A percentile compares a stretch with the other conserved stretches of the same genome.
phyloP scores from a whole-genome alignment of 1,140 invertebrate species.

The Proctacanthus coquilletti region DNA sequence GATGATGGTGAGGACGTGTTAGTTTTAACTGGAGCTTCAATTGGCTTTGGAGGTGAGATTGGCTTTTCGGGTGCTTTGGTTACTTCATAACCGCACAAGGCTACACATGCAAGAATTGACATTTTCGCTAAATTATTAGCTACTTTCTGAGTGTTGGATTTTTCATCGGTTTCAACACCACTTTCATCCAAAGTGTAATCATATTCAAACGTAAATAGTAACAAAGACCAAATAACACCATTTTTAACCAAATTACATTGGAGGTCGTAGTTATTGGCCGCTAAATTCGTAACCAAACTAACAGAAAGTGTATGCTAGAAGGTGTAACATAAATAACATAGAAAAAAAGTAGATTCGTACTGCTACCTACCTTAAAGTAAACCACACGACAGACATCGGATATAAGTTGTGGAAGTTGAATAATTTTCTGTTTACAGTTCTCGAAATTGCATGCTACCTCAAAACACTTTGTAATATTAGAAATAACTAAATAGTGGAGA shows the following conservation, averaged over 20 bases:
- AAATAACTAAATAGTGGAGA: conserved; percentile 82
- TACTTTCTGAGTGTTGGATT: conserved; percentile 77
- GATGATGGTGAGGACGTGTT: conserved; percentile 12
- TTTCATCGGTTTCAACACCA: conserved; percentile 71
- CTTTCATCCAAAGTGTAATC: conserved; percentile 97
- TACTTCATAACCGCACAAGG: conserved; percentile 52
- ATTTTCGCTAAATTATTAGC: conserved; percentile 83
- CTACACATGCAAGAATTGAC: conserved; percentile 65
- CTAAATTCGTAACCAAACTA: conserved; percentile 27
- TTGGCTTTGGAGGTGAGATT: conserved; percentile 12
- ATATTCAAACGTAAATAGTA: conserved; percentile 85
- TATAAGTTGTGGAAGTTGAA: conserved; percentile 73
- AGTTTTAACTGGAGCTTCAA: not conserved
- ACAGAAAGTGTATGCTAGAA: conserved; percentile 22
- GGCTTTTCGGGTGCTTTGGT: conserved; percentile 5
- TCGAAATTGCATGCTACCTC: conserved; percentile 89
- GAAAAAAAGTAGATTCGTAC: conserved; percentile 42
- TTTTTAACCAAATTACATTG: conserved; percentile 84
- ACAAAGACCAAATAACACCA: conserved; percentile 83
- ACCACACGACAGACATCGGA: conserved; percentile 79
- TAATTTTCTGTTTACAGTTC: conserved; percentile 72
- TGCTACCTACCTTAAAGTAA: conserved; percentile 61
- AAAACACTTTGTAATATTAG: conserved; percentile 81
- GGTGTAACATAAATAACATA: conserved; percentile 23
- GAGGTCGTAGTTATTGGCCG: conserved; percentile 44